These are phyloP conservation scores for Leptopterna dolabrata DNA, from an alignment of 2,888 invertebrate species.

Conservation along the genomic window DNA sequence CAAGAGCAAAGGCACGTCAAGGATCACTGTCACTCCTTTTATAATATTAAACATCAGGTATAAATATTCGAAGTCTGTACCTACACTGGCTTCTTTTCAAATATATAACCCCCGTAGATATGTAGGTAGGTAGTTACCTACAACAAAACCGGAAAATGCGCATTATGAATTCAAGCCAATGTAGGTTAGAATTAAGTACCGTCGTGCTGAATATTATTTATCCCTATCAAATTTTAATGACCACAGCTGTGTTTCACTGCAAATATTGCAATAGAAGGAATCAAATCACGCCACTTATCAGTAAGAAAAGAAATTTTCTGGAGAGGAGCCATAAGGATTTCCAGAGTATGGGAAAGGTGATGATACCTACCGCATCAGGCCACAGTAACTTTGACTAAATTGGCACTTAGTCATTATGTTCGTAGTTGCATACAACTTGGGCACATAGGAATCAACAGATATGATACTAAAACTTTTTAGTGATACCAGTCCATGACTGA, in stretches of 20 bases:
- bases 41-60: no score
- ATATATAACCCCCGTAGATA: neutral
- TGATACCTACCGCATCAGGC: neutral
- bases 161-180: neutral
- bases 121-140: neutral
- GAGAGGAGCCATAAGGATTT: conserved; percentile 7
- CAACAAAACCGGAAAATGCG: no score
- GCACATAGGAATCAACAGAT: neutral
- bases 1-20: neutral
- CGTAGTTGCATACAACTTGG: neutral
- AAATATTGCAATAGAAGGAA: neutral
- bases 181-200: neutral
- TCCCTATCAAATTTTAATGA: neutral
- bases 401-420: neutral
- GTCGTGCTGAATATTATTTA: neutral
- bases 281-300: neutral
- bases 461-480: neutral
- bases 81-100: no score
- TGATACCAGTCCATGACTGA: neutral
- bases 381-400: neutral
- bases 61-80: no score
- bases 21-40: neutral
- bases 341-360: neutral
- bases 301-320: neutral
- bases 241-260: neutral